Evolutionary conservation across 30 jellyfish, hydroid and myxozoan species (phyloP).

Genomic region (Pelagia noctiluca): DNA sequence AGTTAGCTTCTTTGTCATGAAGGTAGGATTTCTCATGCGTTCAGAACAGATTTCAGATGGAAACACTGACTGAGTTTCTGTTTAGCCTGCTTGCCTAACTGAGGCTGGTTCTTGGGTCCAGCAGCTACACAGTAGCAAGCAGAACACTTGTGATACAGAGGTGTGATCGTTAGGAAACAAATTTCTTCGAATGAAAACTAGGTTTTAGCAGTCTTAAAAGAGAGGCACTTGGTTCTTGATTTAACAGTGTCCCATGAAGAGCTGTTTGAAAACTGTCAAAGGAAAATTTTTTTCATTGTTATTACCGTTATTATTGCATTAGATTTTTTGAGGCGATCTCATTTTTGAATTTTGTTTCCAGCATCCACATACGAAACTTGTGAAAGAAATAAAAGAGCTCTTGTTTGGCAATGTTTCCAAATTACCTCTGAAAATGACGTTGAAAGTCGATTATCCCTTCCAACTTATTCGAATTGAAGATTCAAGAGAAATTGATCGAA

Average conservation of each 20-base stretch:
- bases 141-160: too few species aligned
- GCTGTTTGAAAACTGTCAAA: too few species aligned
- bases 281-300: too few species aligned
- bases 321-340: not conserved
- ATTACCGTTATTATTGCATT: not conserved
- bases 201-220: too few species aligned
- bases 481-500: slow-evolving; percentile 21
- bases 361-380: slow-evolving; percentile 87
- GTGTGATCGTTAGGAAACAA: too few species aligned
- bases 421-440: slow-evolving; percentile 68
- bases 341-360: slow-evolving; percentile 2
- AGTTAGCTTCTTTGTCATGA: slow-evolving; percentile 79
- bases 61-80: slow-evolving; percentile 8
- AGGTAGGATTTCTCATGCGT: too few species aligned
- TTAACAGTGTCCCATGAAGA: too few species aligned
- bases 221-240: too few species aligned
- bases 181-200: too few species aligned
- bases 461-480: slow-evolving; percentile 40
- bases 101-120: too few species aligned
- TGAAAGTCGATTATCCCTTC: slow-evolving; percentile 86
- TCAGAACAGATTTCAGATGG: too few species aligned
- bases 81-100: not conserved
- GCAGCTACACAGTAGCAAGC: too few species aligned
- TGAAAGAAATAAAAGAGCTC: slow-evolving; percentile 77
- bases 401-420: slow-evolving; percentile 72